Percentiles rank a stretch among this genome's conserved stretches.
phyloP scores from a whole-genome alignment of 2,797 vertebrate genomes.

The Etheostoma perlongum region DNA sequence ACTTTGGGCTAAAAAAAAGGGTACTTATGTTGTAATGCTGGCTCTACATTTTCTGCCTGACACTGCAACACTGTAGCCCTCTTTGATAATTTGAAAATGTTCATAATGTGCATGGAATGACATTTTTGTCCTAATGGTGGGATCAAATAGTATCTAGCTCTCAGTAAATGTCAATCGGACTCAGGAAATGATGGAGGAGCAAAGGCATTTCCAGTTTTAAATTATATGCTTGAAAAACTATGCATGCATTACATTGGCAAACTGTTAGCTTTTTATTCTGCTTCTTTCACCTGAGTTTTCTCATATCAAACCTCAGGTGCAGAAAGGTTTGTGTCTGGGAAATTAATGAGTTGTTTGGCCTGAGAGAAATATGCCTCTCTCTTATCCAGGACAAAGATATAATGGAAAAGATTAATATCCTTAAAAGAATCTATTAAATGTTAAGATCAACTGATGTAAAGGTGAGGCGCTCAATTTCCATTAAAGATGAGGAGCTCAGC shows the following conservation, averaged over 20 bases:
- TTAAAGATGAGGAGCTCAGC: slow-evolving; percentile 69
- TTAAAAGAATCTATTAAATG: slow-evolving; percentile 80
- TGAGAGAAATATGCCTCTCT: slow-evolving; percentile 68
- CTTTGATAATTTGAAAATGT: slow-evolving; percentile 65
- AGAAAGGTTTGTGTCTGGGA: slow-evolving; percentile 70
- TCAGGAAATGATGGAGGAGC: slow-evolving; percentile 54
- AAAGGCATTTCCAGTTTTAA: slow-evolving; percentile 49
- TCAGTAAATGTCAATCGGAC: slow-evolving; percentile 75
- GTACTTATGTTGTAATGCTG: slow-evolving; percentile 68
- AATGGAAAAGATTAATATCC: slow-evolving; percentile 80
- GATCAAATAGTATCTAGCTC: slow-evolving; percentile 64
- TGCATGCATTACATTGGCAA: slow-evolving; percentile 13
- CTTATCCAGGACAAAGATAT: slow-evolving; percentile 72
- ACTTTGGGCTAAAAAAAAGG: slow-evolving; percentile 74
- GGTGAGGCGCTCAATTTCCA: slow-evolving; percentile 78
- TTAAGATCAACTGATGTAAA: slow-evolving; percentile 79
- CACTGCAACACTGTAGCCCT: slow-evolving; percentile 38
- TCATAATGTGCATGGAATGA: slow-evolving; percentile 65
- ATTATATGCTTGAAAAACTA: slow-evolving; percentile 33
- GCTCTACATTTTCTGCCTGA: slow-evolving; percentile 43
- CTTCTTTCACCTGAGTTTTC: slow-evolving; percentile 56
- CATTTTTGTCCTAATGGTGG: slow-evolving; percentile 71
- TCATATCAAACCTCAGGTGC: slow-evolving; percentile 57
- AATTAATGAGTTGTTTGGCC: slow-evolving; percentile 76
- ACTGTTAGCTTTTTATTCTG: slow-evolving; percentile 31